Base-by-base conservation (phyloP, 1,140 invertebrate species). In the Lithobius niger region DNA sequence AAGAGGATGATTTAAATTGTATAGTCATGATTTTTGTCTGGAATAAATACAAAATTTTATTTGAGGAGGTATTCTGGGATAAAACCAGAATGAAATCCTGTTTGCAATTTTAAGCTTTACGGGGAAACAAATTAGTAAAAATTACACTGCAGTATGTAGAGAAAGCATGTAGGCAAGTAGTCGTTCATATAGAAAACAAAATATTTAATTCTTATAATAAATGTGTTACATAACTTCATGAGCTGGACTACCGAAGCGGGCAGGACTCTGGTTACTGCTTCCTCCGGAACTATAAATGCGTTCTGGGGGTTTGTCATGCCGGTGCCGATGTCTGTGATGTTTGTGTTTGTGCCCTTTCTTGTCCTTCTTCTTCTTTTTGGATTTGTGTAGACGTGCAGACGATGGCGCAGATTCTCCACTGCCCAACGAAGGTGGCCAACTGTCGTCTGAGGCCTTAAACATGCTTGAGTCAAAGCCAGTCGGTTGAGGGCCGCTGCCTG, bases 361-460 rank as follows among this genome's bases (percentile, higher is more conserved):
- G 27, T 70, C 67, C 52, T 71, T 69, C 61, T 70, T 70, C 56
- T 70, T 69, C 59, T 70, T 69, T 57, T 69, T 69, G 16, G 60
- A 27, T 58, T 66, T 71, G 55, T 68, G 64, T 25, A 56, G 56
- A 55, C 64, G 65, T 27, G 53, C 28, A 44, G 52, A 54, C 21
- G 47, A 28, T 27, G 6, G 28, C n/a, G 21, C 18, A n/a, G n/a
- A n/a, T n/a, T n/a, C n/a, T n/a, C n/a, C n/a, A 6, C 21, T 40
- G 15, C 42, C 13, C 10, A 16, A 25, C 27, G 18, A 24, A 25
- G 10, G 13, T 22, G 25, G 19, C 25, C 26, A 15, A 10, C 27
- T 26, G 50, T 24, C 45, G 40, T 22, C 44, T 22, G 6, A 6
- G 10, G 4, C 24, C 18, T 48, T 44, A 48, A 55, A 55, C 53